These are phyloP conservation scores for Chaetura pelagica DNA, from an alignment of 2,113 vertebrate species.

Conservation along the genomic window DNA sequence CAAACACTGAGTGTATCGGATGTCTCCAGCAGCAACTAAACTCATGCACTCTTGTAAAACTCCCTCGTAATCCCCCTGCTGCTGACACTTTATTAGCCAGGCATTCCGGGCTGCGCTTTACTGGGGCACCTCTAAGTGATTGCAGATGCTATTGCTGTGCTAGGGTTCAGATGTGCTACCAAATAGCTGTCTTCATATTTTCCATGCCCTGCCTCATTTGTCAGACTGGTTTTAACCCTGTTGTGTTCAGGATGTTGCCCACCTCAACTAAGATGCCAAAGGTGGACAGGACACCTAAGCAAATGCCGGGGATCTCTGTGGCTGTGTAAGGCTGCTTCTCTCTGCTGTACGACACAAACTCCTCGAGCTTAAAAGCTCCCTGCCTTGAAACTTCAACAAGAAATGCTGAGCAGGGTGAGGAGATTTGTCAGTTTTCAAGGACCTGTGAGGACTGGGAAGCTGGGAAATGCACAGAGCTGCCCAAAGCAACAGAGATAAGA, in stretches of 20 bases:
- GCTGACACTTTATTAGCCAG: constrained; percentile 76
- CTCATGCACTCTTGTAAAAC: constrained; percentile 76
- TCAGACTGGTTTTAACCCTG: constrained; percentile 65
- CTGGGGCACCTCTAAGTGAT: constrained; percentile 70
- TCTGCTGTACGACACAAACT: not conserved
- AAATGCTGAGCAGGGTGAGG: not conserved
- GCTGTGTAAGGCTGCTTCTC: not conserved
- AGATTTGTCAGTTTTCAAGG: not conserved
- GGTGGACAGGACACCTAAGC: not conserved
- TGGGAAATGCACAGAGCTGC: not conserved
- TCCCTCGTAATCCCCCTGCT: constrained; percentile 72
- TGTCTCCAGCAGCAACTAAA: constrained; percentile 71
- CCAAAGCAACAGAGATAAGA: not conserved
- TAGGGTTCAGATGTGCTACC: constrained; percentile 63
- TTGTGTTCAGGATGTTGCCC: constrained; percentile 33
- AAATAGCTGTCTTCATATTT: constrained; percentile 73
- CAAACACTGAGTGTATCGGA: constrained; percentile 63
- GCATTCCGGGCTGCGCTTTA: constrained; percentile 71
- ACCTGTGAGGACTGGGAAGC: not conserved
- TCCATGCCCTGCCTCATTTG: constrained; percentile 62
- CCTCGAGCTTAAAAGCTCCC: not conserved
- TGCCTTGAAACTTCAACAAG: not conserved
- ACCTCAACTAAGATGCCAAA: not conserved
- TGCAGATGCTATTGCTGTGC: constrained; percentile 68
- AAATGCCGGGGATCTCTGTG: not conserved